These are phyloP conservation scores for Ostrea edulis DNA, from an alignment of 1,140 invertebrate species.

Conservation along the genomic window DNA sequence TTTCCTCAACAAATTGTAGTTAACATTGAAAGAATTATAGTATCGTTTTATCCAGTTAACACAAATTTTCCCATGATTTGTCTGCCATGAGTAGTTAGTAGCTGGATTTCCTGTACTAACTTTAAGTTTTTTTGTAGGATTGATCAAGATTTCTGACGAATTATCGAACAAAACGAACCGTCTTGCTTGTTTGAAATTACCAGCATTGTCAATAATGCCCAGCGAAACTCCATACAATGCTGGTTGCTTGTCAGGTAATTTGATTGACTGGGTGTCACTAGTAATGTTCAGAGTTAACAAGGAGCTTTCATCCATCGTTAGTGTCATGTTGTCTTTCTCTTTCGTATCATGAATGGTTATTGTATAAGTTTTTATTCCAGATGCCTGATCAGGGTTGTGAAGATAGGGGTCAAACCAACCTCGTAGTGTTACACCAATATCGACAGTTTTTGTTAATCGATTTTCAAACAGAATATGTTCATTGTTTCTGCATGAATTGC, in stretches of 20 bases:
- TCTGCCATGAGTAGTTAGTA: conserved; percentile 55
- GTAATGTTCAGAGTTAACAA: not conserved
- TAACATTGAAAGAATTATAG: conserved; percentile 48
- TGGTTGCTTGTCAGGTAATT: not conserved
- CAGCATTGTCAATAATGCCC: conserved; percentile 41
- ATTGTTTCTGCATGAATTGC: not conserved
- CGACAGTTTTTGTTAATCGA: not conserved
- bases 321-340: not conserved
- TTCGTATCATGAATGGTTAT: conserved; percentile 28
- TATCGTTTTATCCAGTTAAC: conserved; percentile 54
- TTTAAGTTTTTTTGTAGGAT: not conserved
- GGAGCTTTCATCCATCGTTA: not conserved
- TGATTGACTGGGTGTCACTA: not conserved
- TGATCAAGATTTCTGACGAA: conserved; percentile 44
- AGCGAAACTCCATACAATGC: conserved; percentile 42
- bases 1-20: conserved; percentile 50
- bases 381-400: not conserved
- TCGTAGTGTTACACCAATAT: not conserved
- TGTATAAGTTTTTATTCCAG: conserved; percentile 40
- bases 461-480: conserved; percentile 17
- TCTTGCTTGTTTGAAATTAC: conserved; percentile 50
- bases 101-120: conserved; percentile 35
- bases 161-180: conserved; percentile 60
- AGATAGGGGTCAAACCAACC: conserved; percentile 48
- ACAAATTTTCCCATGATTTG: conserved; percentile 47